phyloP scores from a whole-genome alignment of 1,140 invertebrate species.

The Tetramorium simillimum region DNA sequence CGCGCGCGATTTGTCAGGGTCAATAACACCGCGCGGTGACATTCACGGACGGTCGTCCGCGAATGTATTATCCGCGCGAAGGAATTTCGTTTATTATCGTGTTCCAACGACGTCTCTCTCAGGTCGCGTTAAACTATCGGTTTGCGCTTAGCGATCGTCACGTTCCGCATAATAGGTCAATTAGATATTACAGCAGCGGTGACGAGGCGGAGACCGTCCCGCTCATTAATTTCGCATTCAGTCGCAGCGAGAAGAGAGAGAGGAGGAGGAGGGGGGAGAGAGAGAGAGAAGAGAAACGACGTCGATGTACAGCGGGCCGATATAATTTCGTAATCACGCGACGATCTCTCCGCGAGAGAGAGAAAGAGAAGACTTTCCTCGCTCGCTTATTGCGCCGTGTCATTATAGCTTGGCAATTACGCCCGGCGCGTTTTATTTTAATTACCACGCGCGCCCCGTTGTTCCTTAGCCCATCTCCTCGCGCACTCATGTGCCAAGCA shows the following conservation, averaged over 20 bases:
- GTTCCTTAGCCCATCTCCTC: neutral
- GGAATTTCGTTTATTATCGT: conserved; percentile 1
- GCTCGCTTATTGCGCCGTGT: neutral
- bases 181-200: neutral
- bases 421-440: conserved; percentile 7
- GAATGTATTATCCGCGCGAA: conserved; percentile 4
- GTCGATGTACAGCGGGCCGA: neutral
- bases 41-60: neutral
- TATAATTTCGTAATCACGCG: conserved; percentile 4
- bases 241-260: too few relatives aligned
- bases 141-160: neutral
- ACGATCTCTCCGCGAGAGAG: neutral
- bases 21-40: neutral
- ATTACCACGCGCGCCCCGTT: neutral
- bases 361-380: neutral
- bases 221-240: too few relatives aligned
- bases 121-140: neutral
- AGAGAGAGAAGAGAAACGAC: too few relatives aligned
- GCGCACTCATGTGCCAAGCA: neutral
- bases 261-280: too few relatives aligned
- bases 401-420: neutral
- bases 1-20: neutral
- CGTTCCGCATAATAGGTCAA: conserved; percentile 4
- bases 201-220: neutral
- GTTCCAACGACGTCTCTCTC: neutral